Conservation (phyloP, 1,140 invertebrate genomes). For the Scylla paramamosain region DNA sequence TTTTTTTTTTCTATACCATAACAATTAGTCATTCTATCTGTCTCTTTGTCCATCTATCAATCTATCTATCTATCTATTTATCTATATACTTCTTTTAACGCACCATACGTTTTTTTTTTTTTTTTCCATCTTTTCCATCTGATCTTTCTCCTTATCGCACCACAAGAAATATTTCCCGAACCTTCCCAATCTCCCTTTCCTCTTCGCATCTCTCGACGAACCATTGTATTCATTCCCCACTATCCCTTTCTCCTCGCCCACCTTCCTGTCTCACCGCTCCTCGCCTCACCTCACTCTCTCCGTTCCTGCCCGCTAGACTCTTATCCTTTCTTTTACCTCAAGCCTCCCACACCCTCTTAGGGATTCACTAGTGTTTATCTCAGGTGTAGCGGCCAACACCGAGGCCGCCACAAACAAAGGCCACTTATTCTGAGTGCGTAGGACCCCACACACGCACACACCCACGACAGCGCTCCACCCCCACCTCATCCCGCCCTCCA, state of each 20-base stretch:
- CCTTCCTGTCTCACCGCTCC: background rate
- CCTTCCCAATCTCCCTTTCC: too few relatives aligned
- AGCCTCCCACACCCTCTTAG: background rate
- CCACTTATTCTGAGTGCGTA: constrained; percentile 11
- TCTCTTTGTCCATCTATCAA: too few relatives aligned
- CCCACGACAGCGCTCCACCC: background rate
- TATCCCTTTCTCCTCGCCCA: background rate
- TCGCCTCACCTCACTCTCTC: background rate
- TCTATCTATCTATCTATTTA: too few relatives aligned
- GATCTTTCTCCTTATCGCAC: too few relatives aligned
- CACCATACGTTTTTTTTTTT: too few relatives aligned
- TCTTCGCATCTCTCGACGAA: background rate
- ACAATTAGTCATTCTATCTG: too few relatives aligned
- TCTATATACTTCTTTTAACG: too few relatives aligned
- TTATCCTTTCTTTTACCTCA: background rate
- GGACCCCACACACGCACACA: background rate
- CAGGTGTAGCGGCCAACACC: background rate
- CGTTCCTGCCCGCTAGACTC: background rate
- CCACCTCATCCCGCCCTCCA: background rate
- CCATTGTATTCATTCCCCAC: background rate
- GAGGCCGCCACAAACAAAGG: background rate
- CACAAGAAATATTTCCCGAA: too few relatives aligned
- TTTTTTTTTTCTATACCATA: too few relatives aligned
- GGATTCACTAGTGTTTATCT: background rate
- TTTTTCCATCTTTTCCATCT: background rate